Percentiles rank a stretch among this genome's conserved stretches.
phyloP scores from a whole-genome alignment of 2,113 vertebrate species.

The Etia nguti region DNA sequence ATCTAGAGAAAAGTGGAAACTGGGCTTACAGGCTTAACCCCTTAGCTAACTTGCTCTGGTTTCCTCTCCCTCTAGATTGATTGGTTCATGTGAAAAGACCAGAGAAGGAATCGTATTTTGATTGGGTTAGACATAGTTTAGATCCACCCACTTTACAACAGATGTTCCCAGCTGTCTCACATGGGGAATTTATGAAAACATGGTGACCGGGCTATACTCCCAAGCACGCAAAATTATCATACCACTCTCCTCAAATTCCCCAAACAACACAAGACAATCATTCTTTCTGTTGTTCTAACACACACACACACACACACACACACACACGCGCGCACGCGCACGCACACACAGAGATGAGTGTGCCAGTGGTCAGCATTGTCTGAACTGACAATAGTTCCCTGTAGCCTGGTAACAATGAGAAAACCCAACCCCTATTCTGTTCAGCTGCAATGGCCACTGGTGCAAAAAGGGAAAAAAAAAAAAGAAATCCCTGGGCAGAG shows the following conservation, averaged over 20 bases:
- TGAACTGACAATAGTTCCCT: slow-evolving; percentile 67
- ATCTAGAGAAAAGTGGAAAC: slow-evolving; percentile 11
- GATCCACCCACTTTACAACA: slow-evolving; percentile 36
- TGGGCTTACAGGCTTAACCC: neutral
- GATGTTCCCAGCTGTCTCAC: slow-evolving; percentile 71
- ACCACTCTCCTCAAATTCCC: slow-evolving; percentile 33
- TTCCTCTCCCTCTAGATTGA: neutral
- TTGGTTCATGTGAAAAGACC: slow-evolving; percentile 35
- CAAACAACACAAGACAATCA: slow-evolving; percentile 39
- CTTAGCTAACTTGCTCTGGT: neutral
- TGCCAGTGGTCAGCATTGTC: slow-evolving; percentile 71
- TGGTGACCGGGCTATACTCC: neutral
- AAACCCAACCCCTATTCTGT: slow-evolving; percentile 56
- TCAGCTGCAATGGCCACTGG: slow-evolving; percentile 27
- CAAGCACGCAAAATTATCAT: neutral
- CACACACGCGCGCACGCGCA: neutral
- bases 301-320: neutral
- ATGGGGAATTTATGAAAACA: slow-evolving; percentile 42
- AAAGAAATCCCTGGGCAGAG: neutral
- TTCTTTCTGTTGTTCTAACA: neutral
- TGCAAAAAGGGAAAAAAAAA: slow-evolving; percentile 5
- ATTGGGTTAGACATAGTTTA: slow-evolving; percentile 31
- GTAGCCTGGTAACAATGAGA: slow-evolving; percentile 60
- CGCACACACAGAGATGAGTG: slow-evolving; percentile 26
- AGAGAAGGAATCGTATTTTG: neutral